Evolutionary conservation across 2,113 vertebrate genomes (phyloP), one percentile per base, ranked within the genome.

Genomic region (Thamnophis sirtalis): DNA sequence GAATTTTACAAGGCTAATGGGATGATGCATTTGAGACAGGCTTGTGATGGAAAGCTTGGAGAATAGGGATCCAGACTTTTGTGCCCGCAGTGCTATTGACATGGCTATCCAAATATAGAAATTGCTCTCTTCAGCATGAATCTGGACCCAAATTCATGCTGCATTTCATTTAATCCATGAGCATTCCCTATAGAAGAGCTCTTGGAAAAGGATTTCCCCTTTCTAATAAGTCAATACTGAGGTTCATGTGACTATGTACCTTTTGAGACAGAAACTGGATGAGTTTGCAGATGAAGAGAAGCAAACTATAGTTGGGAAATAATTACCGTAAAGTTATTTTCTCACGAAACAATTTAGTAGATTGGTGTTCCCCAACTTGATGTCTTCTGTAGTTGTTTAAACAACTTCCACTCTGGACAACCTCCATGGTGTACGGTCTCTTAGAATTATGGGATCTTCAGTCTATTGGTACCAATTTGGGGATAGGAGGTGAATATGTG

Each of bases 1-100:
- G 13, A 86, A 28, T 88, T 94, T 86, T 49, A 38, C 6, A 86
- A 92, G 94, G 68, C 92, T 92, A 90, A 9, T 87, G 55, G 54
- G 73, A 94, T 92, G 88, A 94, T 91, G 68, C 88, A 19, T 60
- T n/a, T 51, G 55, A 89, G 13, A 38, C 50, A 90, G 33, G 49
- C 56, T 80, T 26, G 22, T 22, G 1, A 24, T 50, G 80, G 60
- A 73, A 28, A 88, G 21, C 38, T 26, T 19, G 17, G 80, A 33
- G 51, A 54, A 73, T 21, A 56, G 51, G 26, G 49, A 73, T 22
- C 1, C 8, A 24, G 3, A 24, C 26, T n/a, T 33, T 21, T 21
- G 56, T 28, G 73, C 87, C 90, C 5, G 4, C 19, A 15, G 38
- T 38, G 86, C 24, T n/a, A 9, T 43, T 93, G 92, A 38, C 38